These are phyloP conservation scores for Chrysopilus asiliformis DNA, from an alignment of 2,888 invertebrate genomes.

Conservation along the genomic window DNA sequence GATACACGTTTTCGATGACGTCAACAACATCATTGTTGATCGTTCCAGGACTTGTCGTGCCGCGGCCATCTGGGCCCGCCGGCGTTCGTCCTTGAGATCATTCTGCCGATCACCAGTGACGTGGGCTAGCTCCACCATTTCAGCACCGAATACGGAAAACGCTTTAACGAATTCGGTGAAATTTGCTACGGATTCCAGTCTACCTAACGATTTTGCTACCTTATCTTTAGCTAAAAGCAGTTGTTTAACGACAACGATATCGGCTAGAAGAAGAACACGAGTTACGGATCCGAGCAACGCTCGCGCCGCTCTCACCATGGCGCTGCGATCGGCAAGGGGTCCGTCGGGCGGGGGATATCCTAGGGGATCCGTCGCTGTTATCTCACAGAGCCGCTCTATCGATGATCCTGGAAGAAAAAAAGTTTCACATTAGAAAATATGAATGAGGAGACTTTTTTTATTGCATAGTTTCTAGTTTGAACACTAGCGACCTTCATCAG, in stretches of 20 bases:
- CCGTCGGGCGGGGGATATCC: conserved; percentile 45
- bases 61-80: conserved; percentile 91
- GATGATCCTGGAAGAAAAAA: conserved; percentile 68
- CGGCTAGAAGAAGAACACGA: conserved; percentile 86
- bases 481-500: too few relatives aligned
- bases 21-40: conserved; percentile 92
- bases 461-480: too few relatives aligned
- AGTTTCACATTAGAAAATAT: too few relatives aligned
- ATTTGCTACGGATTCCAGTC: conserved; percentile 76
- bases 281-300: conserved; percentile 91
- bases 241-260: conserved; percentile 95
- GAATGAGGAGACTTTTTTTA: too few relatives aligned
- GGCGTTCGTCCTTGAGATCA: conserved; percentile 81
- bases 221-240: conserved; percentile 91
- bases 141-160: conserved; percentile 95
- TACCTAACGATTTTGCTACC: conserved; percentile 72
- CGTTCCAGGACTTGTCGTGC: conserved; percentile 90
- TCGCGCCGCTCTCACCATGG: conserved; percentile 82
- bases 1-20: conserved; percentile 91
- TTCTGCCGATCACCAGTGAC: conserved; percentile 71
- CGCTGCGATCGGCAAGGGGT: conserved; percentile 52
- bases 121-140: conserved; percentile 97
- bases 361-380: conserved; percentile 42
- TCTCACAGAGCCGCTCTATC: conserved; percentile 83
- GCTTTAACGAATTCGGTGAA: conserved; percentile 97